These are phyloP conservation scores for Hypomecis atomaria DNA, from an alignment of 2,888 invertebrate genomes.

Conservation along the genomic window DNA sequence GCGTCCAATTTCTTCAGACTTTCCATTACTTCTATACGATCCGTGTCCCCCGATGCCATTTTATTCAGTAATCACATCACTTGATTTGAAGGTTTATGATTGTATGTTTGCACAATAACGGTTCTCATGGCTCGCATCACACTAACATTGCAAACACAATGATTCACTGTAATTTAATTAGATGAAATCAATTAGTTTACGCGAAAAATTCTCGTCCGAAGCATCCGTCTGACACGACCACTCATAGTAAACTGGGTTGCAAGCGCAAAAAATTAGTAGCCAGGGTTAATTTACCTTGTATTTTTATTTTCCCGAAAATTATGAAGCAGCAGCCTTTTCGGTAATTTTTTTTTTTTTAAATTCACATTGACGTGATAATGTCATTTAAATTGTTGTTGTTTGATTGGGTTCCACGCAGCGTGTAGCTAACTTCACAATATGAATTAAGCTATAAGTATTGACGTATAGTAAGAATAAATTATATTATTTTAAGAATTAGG, in stretches of 20 bases:
- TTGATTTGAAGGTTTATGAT: conserved; percentile 73
- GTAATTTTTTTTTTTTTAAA: too few species aligned
- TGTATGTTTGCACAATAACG: conserved; percentile 68
- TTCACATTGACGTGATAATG: too few species aligned
- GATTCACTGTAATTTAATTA: conserved; percentile 83
- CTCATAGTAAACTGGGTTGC: conserved; percentile 75
- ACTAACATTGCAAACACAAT: conserved; percentile 73
- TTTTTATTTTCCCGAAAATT: too few species aligned
- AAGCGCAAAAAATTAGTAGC: conserved; percentile 44
- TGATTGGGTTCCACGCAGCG: too few species aligned
- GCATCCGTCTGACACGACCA: conserved; percentile 81
- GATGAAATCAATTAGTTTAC: conserved; percentile 81
- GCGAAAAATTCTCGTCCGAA: conserved; percentile 76
- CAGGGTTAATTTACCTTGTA: too few species aligned
- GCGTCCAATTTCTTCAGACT: conserved; percentile 86
- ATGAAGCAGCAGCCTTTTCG: too few species aligned
- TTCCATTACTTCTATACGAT: conserved; percentile 91
- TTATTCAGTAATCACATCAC: conserved; percentile 79
- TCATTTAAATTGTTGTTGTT: too few species aligned
- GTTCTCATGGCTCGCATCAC: conserved; percentile 79
- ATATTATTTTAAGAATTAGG: too few species aligned
- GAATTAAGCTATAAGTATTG: too few species aligned
- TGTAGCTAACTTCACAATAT: too few species aligned
- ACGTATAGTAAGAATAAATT: too few species aligned
- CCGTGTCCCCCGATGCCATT: conserved; percentile 94